Conservation (phyloP, 1,140 invertebrate genomes). For the Vanessa tameamea region DNA sequence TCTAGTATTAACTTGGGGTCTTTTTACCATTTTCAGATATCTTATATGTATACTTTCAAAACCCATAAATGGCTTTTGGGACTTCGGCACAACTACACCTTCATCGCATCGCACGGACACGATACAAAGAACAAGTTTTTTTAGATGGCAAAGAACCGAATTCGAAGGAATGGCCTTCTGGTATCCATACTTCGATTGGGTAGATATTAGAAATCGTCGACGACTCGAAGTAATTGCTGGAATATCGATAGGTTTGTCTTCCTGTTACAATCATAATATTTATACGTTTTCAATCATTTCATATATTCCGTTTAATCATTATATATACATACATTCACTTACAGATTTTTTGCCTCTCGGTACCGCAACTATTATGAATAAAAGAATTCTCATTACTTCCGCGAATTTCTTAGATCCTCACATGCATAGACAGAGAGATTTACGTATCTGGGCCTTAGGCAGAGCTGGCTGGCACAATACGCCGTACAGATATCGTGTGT, state of each 20-base stretch:
- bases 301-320: background rate
- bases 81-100: constrained; percentile 43
- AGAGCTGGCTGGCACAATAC: constrained; percentile 26
- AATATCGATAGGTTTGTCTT: constrained; percentile 45
- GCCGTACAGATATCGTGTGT: background rate
- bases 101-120: constrained; percentile 16
- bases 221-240: constrained; percentile 8
- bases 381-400: constrained; percentile 48
- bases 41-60: background rate
- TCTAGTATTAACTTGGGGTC: too few species aligned
- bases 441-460: constrained; percentile 58
- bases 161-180: constrained; percentile 28
- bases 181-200: constrained; percentile 40
- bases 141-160: constrained; percentile 50
- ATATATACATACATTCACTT: constrained; percentile 28
- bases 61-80: constrained; percentile 41
- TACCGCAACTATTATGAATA: constrained; percentile 50
- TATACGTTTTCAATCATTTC: background rate
- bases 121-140: constrained; percentile 43
- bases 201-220: constrained; percentile 27
- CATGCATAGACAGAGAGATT: constrained; percentile 25
- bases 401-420: constrained; percentile 52
- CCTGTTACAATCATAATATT: background rate
- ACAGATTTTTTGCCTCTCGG: constrained; percentile 41
- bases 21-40: constrained; percentile 7